Evolutionary conservation across 2,888 invertebrate genomes (phyloP).

Genomic region (Oeneis ivallda): DNA sequence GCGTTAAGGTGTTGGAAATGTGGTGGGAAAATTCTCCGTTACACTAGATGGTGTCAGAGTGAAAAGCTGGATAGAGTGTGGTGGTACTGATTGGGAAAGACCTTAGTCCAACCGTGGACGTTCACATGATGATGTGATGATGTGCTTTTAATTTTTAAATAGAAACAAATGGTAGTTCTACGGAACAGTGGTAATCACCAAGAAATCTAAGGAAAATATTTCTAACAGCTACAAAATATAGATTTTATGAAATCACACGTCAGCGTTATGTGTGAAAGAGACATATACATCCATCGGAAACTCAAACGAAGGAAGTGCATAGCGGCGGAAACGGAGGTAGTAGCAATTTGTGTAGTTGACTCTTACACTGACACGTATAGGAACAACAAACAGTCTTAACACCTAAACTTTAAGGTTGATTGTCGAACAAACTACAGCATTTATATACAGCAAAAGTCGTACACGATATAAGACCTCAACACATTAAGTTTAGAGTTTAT

Average conservation of each 20-base stretch:
- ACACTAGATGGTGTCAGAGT: no score
- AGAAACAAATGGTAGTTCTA: no score
- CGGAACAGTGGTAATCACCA: no score
- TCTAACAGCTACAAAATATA: conserved; percentile 5
- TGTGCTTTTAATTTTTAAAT: no score
- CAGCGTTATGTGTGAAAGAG: conserved; percentile 35
- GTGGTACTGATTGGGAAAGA: no score
- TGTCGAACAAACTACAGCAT: conserved; percentile 26
- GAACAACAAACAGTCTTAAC: conserved; percentile 33
- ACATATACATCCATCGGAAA: conserved; percentile 39
- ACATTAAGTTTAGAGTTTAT: conserved; percentile 30
- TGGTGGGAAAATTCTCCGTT: no score
- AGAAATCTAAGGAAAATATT: conserved; percentile 11
- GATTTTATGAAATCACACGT: conserved; percentile 26
- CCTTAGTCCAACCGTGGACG: no score
- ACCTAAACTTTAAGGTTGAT: conserved; percentile 27
- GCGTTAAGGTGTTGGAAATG: no score
- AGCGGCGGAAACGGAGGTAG: conserved; percentile 43
- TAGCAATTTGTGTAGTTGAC: conserved; percentile 43
- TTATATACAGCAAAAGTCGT: conserved; percentile 11
- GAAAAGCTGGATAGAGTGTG: no score
- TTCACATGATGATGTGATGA: no score
- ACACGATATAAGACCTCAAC: conserved; percentile 25
- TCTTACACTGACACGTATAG: conserved; percentile 34
- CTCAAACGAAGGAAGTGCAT: conserved; percentile 43